Evolutionary conservation across 2,888 invertebrate genomes (phyloP).

Genomic region (Drosophila falleni): DNA sequence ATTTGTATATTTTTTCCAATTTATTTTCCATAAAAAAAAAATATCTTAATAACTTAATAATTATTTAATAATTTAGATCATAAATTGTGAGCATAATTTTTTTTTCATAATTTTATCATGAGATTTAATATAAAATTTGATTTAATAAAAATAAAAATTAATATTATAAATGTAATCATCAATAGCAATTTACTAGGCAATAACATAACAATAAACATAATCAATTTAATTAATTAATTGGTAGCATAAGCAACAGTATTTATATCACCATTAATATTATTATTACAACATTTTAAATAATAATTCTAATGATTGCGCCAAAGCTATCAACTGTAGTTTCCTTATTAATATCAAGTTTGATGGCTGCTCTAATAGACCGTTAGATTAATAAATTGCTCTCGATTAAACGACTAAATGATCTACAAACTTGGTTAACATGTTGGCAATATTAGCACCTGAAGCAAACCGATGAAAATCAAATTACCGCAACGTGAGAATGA

Average conservation of each 20-base stretch:
- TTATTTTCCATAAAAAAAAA: too few relatives aligned
- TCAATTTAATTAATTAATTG: too few relatives aligned
- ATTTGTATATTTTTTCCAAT: too few relatives aligned
- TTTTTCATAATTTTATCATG: too few relatives aligned
- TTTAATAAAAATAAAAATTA: too few relatives aligned
- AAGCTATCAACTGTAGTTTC: background rate
- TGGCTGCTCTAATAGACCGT: constrained; percentile 19
- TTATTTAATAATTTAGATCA: too few relatives aligned
- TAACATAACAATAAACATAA: background rate
- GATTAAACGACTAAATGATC: constrained; percentile 23
- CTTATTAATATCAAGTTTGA: constrained; percentile 10
- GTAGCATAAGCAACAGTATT: too few relatives aligned
- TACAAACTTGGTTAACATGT: constrained; percentile 15
- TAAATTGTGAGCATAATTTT: too few relatives aligned
- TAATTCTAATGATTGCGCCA: background rate
- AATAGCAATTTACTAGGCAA: too few relatives aligned
- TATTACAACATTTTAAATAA: background rate
- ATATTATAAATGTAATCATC: background rate
- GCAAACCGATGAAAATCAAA: constrained; percentile 20
- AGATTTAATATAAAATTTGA: too few relatives aligned
- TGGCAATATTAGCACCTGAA: constrained; percentile 10
- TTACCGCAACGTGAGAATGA: constrained; percentile 63
- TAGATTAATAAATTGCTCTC: constrained; percentile 26
- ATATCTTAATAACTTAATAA: too few relatives aligned
- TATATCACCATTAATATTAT: too few relatives aligned